Base-by-base conservation (phyloP, 2,888 invertebrate species). In the Kryphioiulus occultus region DNA sequence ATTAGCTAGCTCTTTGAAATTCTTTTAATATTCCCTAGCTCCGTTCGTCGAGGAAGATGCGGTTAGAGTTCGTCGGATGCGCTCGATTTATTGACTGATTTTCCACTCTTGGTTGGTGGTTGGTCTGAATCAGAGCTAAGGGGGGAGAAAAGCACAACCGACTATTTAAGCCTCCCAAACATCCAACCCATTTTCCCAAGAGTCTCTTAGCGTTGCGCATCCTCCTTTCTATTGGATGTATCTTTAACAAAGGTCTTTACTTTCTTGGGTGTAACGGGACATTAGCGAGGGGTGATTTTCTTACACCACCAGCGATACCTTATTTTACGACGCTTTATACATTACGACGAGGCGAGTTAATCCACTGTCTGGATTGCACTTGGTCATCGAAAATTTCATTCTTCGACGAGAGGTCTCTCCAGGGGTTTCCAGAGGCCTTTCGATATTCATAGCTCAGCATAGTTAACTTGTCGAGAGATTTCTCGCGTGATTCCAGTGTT, bases 51-150 rank as follows among this genome's bases (percentile, higher is more conserved):
- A 26, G 44, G 78, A 78, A 30, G 78, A 26, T 26, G 59, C 22
- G 78, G 78, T 78, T 78, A 30, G 78, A 30, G 78, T 78, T 78
- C 30, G 26, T 78, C 22, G 26, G 78, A 78, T 30, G 30, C 78
- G 78, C 78, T 78, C 78, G 78, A 78, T 78, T 78, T 78, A 78
- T 78, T 30, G 78, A 78, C 78, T 78, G 78, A 78, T 78, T 78
- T 78, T 30, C 30, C 30, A 78, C 26, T 78, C 78, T 78, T 78
- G 30, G 78, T 3, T 78, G 78, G 30, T 78, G 78, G 12, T 78
- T 78, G 26, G 78, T 78, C 78, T 3, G 78, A 78, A 78, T 78
- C 78, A 30, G 78, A 22, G 68, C n/a, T 10, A 78, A 26, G 30
- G 26, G 68, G 68, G 53, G 53, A n/a, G 22, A 78, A 78, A 78